Base-by-base conservation (phyloP, 92 coral and sea anemone genomes). In the Blastomussa wellsi region DNA sequence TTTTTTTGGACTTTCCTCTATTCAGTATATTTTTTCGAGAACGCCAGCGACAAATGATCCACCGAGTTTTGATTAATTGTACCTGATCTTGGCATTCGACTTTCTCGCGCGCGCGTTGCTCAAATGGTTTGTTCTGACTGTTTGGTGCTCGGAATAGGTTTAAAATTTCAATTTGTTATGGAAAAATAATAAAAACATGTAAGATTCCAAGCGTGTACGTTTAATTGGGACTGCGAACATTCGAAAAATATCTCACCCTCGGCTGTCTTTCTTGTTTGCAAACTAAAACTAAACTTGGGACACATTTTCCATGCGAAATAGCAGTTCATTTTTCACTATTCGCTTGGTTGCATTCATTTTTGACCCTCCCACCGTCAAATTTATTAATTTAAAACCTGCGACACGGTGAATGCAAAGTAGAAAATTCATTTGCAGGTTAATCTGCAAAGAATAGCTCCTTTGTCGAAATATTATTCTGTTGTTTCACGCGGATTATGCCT, bases 351-450 rank as follows among this genome's bases (percentile, higher is more conserved):
- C 1, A 26, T 41, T 44, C 24, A n/a, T 44, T n/a, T 74, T n/a
- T 60, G n/a, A 44, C 36, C 42, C 80, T 24, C 87, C 64, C 74
- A 42, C 81, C 29, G 87, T 29, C 73, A 41, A 71, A 53, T 57
- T 57, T 83, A n/a, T 47, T 39, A 59, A 74, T 72, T 74, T 64
- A 62, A 82, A 57, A 51, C 62, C 68, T 36, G 77, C 68, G 65
- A 82, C 24, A 29, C 60, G 69, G 36, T 31, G 33, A 12, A 70
- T 52, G 33, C 52, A 82, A 82, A 67, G 57, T 26, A 53, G 51
- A 22, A 38, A 82, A 82, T 42, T 52, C 29, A 72, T 51, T 52
- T 53, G 78, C 71, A 38, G 36, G 52, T 81, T 81, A 69, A 80
- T 67, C 76, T 59, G 37, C 14, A 44, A 81, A 70, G 53, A 55